phyloP scores from a whole-genome alignment of 2,888 invertebrate species.

The Agrypnus murinus region DNA sequence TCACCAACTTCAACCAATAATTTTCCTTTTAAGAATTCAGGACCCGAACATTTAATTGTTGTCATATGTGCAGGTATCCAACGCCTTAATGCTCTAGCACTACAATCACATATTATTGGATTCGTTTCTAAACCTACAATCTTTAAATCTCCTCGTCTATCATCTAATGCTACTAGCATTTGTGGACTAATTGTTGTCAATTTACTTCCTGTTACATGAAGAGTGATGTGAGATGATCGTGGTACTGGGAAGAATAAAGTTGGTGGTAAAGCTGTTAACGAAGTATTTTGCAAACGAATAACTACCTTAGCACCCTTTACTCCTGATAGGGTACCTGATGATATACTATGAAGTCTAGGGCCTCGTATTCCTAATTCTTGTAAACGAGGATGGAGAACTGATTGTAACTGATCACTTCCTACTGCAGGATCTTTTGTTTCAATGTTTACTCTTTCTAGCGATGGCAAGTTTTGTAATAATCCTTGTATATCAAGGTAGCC shows the following conservation, averaged over 20 bases:
- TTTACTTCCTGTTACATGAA: conserved; percentile 87
- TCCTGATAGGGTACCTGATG: conserved; percentile 89
- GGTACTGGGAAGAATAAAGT: conserved; percentile 91
- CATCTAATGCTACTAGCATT: conserved; percentile 86
- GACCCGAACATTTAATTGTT: conserved; percentile 77
- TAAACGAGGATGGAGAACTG: conserved; percentile 85
- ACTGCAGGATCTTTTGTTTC: conserved; percentile 90
- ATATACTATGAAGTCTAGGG: conserved; percentile 82
- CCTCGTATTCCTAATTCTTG: conserved; percentile 85
- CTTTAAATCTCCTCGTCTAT: conserved; percentile 83
- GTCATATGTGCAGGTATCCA: conserved; percentile 84
- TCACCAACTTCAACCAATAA: conserved; percentile 85
- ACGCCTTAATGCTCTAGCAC: conserved; percentile 84
- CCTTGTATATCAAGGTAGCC: conserved; percentile 92
- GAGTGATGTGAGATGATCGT: conserved; percentile 84
- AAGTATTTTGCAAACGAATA: conserved; percentile 88
- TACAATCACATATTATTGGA: conserved; percentile 91
- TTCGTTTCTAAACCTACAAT: conserved; percentile 85
- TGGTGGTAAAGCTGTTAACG: conserved; percentile 84
- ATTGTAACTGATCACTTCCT: conserved; percentile 87
- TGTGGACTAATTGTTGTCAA: conserved; percentile 85
- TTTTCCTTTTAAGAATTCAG: conserved; percentile 81
- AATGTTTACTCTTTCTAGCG: conserved; percentile 84
- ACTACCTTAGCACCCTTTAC: conserved; percentile 82
- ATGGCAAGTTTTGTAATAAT: conserved; percentile 83